phyloP scores from a whole-genome alignment of 2,113 vertebrate genomes.

The Prunella fulvescens region DNA sequence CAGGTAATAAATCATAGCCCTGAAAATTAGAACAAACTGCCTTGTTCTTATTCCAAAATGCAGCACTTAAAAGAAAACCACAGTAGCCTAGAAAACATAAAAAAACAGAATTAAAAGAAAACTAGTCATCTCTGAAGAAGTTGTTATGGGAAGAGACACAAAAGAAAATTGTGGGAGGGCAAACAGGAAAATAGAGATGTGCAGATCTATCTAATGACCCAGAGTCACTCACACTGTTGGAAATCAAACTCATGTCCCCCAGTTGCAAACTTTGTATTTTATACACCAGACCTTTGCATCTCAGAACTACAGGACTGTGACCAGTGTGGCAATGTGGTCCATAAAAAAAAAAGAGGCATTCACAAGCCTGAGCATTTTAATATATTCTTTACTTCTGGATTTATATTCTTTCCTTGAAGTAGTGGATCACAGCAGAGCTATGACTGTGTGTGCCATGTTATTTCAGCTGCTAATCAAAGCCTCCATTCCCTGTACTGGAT shows the following conservation, averaged over 20 bases:
- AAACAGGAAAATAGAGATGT: background rate
- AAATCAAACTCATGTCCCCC: background rate
- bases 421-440: background rate
- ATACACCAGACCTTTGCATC: background rate
- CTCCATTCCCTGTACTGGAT: background rate
- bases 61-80: background rate
- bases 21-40: background rate
- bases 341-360: background rate
- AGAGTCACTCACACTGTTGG: background rate
- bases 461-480: background rate
- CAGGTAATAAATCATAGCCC: slow-evolving; percentile 17
- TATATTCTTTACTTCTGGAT: background rate
- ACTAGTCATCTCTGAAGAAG: background rate
- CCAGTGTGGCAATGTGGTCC: no score
- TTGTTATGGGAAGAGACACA: background rate
- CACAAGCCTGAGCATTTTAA: background rate
- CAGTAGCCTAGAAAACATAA: background rate
- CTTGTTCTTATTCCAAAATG: slow-evolving; percentile 10
- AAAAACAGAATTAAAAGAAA: background rate
- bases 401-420: background rate
- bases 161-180: background rate
- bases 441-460: background rate
- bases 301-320: background rate
- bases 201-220: background rate
- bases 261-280: background rate